Base-by-base conservation (phyloP, 1,140 invertebrate species). In the Drosophila busckii region DNA sequence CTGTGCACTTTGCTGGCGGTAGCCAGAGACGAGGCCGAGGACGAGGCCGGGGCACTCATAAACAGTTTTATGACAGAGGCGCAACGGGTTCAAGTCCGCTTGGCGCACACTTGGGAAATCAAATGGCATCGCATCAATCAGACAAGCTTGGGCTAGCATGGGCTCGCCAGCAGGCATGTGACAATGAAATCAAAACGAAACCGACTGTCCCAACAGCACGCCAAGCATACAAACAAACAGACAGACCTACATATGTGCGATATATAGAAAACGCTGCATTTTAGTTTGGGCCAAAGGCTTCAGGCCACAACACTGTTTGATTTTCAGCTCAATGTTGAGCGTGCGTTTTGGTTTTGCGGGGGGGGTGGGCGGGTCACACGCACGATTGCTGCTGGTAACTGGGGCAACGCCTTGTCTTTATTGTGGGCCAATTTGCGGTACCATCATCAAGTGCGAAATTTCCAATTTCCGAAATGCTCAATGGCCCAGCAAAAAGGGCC, bases 401-500 rank as follows among this genome's bases (percentile, higher is more conserved):
- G 31, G 20, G 29, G 35, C n/a, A 26, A 15, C 49, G 17, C 37
- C 46, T 53, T 75, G 70, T 76, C 70, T 61, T 65, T 65, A 69
- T 69, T 75, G 64, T 75, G 58, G 48, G 70, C 65, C 70, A 76
- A 76, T 75, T 75, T 75, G 70, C 60, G 58, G 70, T n/a, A 61
- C 66, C 66, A 76, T 70, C 70, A 78, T 76, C 66, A 70, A 78
- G 68, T 68, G 73, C 58, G 68, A 78, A 78, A 78, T 78, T 78
- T 73, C 75, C 73, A 78, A 78, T 78, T 78, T 80, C 73, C 73
- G 73, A 80, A 82, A 82, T 80, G 73, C 75, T 82, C 75, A 82
- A 80, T 82, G 78, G 71, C 48, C 68, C 63, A 80, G 59, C 73
- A 80, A 80, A 70, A n/a, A 68, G 56, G 73, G 73, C 68, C 60